These are phyloP conservation scores for Tenebrio molitor DNA, from an alignment of 1,140 invertebrate genomes.

Conservation along the genomic window DNA sequence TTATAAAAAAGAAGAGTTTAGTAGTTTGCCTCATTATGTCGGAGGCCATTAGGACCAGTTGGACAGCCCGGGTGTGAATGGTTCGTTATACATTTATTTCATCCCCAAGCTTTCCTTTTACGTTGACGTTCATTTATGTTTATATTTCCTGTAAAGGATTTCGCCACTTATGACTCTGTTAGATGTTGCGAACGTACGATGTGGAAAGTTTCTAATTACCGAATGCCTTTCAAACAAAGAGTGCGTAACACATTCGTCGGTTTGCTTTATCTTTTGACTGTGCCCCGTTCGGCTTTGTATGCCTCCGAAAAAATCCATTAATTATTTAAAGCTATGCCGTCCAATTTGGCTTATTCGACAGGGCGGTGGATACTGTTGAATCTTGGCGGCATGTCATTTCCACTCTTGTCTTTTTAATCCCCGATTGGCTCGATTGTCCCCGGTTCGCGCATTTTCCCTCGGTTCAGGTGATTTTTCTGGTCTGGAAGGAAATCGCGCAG, in stretches of 20 bases:
- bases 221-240: constrained; percentile 7
- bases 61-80: too few species aligned
- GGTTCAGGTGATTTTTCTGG: constrained; percentile 1
- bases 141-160: constrained; percentile 5
- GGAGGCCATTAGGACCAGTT: too few species aligned
- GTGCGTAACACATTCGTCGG: not conserved
- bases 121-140: constrained; percentile 27
- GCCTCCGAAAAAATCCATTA: constrained; percentile 15
- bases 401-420: too few species aligned
- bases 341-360: constrained; percentile 18
- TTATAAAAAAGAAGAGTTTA: too few species aligned
- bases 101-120: not conserved
- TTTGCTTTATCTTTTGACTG: constrained; percentile 17
- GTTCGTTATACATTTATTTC: constrained; percentile 5
- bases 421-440: too few species aligned
- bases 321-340: not conserved
- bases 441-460: constrained; percentile 4
- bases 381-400: too few species aligned
- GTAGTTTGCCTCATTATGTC: too few species aligned
- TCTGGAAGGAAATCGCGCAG: not conserved
- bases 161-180: constrained; percentile 11
- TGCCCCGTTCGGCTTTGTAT: not conserved
- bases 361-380: not conserved
- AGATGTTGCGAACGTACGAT: constrained; percentile 1
- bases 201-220: constrained; percentile 24